These are phyloP conservation scores for Tetragonula carbonaria DNA, from an alignment of 2,888 invertebrate genomes.

Conservation along the genomic window DNA sequence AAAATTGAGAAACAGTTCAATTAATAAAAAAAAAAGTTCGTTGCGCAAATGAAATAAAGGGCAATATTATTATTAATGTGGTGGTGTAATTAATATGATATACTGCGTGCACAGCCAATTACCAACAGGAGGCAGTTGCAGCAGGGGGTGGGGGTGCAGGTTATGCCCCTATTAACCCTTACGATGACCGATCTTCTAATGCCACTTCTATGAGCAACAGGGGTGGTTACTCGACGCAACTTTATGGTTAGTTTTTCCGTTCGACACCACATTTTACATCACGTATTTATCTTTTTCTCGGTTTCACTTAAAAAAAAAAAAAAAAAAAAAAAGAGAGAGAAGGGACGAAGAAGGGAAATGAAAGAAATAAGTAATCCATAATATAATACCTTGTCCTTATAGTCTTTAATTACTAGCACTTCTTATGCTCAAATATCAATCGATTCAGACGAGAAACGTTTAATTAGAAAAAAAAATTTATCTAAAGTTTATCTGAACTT, in stretches of 20 bases:
- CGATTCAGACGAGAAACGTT: constrained; percentile 71
- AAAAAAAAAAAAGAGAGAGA: not conserved
- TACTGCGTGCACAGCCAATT: constrained; percentile 76
- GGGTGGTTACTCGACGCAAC: constrained; percentile 79
- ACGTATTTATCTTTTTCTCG: constrained; percentile 31
- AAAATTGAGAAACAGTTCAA: not conserved
- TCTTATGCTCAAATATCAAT: constrained; percentile 46
- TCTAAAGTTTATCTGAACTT: not conserved
- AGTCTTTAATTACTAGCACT: constrained; percentile 50
- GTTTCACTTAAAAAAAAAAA: constrained; percentile 5
- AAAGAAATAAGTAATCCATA: not conserved
- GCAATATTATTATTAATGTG: not conserved
- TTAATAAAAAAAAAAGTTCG: not conserved
- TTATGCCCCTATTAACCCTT: constrained; percentile 78
- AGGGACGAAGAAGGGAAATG: not conserved
- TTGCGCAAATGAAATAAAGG: constrained; percentile 16
- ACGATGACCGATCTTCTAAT: constrained; percentile 80
- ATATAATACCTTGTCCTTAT: constrained; percentile 32
- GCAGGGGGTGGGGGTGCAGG: constrained; percentile 75
- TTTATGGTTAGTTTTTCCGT: constrained; percentile 78
- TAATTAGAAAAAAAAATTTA: constrained; percentile 4
- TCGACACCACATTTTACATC: constrained; percentile 51
- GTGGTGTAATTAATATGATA: constrained; percentile 55
- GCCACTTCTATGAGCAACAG: constrained; percentile 77
- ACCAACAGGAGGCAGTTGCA: constrained; percentile 80